phyloP scores from a whole-genome alignment of 2,797 vertebrate genomes.

The Dromococcyx pavoninus region DNA sequence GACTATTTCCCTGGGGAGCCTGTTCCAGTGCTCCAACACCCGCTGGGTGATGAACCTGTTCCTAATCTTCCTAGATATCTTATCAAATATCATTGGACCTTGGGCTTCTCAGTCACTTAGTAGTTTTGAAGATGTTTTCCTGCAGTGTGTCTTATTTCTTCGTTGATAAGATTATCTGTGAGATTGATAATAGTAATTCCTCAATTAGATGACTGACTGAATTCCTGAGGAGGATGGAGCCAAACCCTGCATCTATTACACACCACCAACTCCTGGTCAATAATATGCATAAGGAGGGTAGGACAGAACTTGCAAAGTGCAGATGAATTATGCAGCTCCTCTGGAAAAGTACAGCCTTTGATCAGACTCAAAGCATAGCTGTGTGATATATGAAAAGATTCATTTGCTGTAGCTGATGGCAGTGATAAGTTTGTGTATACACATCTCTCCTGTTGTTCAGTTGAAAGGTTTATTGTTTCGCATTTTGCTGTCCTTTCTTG shows the following conservation, averaged over 20 bases:
- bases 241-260: neutral
- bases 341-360: neutral
- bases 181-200: neutral
- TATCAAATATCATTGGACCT: neutral
- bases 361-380: neutral
- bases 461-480: neutral
- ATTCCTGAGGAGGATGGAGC: neutral
- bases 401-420: neutral
- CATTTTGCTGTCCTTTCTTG: neutral
- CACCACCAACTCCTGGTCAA: neutral
- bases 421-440: neutral
- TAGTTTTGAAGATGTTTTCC: neutral
- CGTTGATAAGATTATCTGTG: neutral
- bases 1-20: no score
- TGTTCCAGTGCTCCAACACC: no score
- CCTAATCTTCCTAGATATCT: no score
- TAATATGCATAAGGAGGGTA: neutral
- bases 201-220: neutral
- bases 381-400: neutral
- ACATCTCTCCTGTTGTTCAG: neutral
- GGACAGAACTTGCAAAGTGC: neutral
- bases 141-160: neutral
- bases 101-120: neutral
- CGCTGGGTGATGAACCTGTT: no score
- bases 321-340: neutral